Base-by-base conservation (phyloP, 2,888 invertebrate species). In the Ganaspis brasiliensis region DNA sequence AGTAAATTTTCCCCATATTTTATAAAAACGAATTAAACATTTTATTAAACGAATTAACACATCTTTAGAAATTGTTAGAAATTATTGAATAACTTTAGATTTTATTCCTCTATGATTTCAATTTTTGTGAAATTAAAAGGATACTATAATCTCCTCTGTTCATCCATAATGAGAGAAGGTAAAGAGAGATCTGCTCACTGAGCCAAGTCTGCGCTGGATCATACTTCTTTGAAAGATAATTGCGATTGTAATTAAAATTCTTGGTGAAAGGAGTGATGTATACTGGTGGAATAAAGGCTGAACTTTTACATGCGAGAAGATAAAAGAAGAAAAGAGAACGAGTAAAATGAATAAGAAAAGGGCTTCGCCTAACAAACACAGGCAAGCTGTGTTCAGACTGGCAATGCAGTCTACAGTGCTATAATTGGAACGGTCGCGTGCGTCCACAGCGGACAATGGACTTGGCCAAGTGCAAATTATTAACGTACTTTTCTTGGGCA, bases 341-440 rank as follows among this genome's bases (percentile, higher is more conserved):
- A 79, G 84, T 83, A 83, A 81, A 85, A 80, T 79, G 82, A 82
- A 80, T 80, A 82, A 80, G 82, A 78, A 76, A 78, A 77, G 72
- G 71, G 72, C 73, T 55, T 72, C 49, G 82, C 74, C 75, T 56
- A 52, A 73, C 76, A 71, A 37, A 77, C 75, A 74, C 82, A 74
- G 72, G 70, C 75, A 79, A 77, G 75, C 79, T 72, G 83, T 84
- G 83, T 85, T 52, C 52, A 52, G 52, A 52, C 52, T 52, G 52
- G 52, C 16, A 52, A 19, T 52, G 19, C 52, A 52, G 52, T 16
- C 52, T 52, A 52, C 52, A 87, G 87, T 84, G 84, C 85, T 86
- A 87, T 90, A 91, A 91, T 91, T 91, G 90, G 89, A 90, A 87
- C 85, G 88, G 89, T 89, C 88, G 89, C 89, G 88, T 88, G 90